Evolutionary conservation across 2,888 invertebrate genomes (phyloP).

Genomic region (Morpho deidamia): DNA sequence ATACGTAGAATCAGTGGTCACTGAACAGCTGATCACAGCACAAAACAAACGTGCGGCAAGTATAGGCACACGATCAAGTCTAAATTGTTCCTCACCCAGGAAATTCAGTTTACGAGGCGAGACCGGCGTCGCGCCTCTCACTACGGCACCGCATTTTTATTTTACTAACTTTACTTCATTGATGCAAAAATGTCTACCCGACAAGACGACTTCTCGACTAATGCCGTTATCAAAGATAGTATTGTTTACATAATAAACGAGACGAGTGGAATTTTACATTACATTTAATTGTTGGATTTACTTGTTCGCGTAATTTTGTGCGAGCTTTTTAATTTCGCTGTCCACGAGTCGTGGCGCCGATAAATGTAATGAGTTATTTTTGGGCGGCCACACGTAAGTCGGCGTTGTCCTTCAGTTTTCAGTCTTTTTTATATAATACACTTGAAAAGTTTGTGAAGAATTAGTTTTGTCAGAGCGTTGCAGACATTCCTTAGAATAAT

Average conservation of each 20-base stretch:
- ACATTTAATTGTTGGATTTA: background rate
- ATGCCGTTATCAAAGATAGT: slow-evolving; percentile 43
- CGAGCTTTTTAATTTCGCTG: background rate
- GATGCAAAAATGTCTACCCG: slow-evolving; percentile 38
- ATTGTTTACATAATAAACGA: slow-evolving; percentile 34
- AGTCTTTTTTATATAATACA: no score
- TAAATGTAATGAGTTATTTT: background rate
- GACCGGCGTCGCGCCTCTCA: slow-evolving; percentile 59
- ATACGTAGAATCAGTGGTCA: background rate
- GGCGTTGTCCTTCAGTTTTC: no score
- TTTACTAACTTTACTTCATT: slow-evolving; percentile 8
- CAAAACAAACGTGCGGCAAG: slow-evolving; percentile 20
- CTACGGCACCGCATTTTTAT: slow-evolving; percentile 59
- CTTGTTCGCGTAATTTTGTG: background rate
- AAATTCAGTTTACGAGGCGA: slow-evolving; percentile 37
- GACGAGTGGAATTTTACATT: slow-evolving; percentile 54
- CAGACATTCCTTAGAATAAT: no score
- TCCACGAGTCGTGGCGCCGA: background rate
- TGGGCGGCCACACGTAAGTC: background rate
- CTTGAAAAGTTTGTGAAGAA: no score
- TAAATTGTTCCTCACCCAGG: slow-evolving; percentile 8
- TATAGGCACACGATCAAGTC: slow-evolving; percentile 27
- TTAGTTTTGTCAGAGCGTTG: no score
- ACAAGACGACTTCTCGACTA: slow-evolving; percentile 38
- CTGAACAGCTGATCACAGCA: slow-evolving; percentile 12